Conservation (phyloP, 2,113 vertebrate species). For the Macrotus californicus region DNA sequence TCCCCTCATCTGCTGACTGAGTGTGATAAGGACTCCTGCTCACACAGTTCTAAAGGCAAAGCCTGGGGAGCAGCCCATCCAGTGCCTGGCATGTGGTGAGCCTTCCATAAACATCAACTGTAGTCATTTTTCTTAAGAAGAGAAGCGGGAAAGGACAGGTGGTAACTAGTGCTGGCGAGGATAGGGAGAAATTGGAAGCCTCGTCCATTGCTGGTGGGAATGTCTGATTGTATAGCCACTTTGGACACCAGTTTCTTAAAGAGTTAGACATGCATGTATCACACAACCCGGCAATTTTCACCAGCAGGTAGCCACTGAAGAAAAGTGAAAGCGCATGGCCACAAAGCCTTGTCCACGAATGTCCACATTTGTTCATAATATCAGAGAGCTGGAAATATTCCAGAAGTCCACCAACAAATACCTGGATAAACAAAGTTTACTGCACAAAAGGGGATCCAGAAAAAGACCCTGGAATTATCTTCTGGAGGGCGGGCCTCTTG, state of each 20-base stretch:
- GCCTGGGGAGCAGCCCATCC: neutral
- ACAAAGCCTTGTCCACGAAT: neutral
- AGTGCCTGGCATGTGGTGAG: fast-evolving
- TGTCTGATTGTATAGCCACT: neutral
- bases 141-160: neutral
- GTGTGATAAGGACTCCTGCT: neutral
- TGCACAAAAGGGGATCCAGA: too few species aligned
- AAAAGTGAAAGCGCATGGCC: neutral
- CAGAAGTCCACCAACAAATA: too few species aligned
- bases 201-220: neutral
- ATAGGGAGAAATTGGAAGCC: neutral
- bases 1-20: neutral
- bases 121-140: neutral
- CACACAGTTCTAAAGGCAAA: neutral
- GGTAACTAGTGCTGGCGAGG: neutral
- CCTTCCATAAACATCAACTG: neutral
- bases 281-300: neutral
- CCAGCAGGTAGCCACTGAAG: neutral
- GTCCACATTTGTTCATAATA: neutral
- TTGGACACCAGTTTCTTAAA: neutral
- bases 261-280: neutral
- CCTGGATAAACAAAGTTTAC: neutral
- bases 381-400: neutral
- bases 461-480: too few species aligned
- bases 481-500: too few species aligned